These are phyloP conservation scores for Donacobius atricapilla DNA, from an alignment of 2,113 vertebrate species.

Conservation along the genomic window DNA sequence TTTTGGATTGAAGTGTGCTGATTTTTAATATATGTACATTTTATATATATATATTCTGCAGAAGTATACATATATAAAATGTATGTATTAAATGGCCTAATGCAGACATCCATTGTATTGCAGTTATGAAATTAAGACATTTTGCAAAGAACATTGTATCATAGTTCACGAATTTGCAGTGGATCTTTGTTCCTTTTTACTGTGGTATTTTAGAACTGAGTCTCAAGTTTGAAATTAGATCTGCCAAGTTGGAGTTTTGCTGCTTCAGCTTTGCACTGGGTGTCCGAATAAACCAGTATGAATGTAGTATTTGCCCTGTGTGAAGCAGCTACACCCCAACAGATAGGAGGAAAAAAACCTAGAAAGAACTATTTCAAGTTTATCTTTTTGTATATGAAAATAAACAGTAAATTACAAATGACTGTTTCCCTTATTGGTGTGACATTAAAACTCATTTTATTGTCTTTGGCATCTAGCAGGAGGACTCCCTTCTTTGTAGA, in stretches of 20 bases:
- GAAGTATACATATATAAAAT: conserved; percentile 50
- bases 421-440: not conserved
- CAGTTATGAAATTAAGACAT: conserved; percentile 78
- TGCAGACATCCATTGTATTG: conserved; percentile 79
- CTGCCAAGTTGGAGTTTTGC: conserved; percentile 82
- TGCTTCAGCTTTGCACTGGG: conserved; percentile 81
- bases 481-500: not conserved
- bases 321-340: conserved; percentile 80
- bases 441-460: not conserved
- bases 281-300: conserved; percentile 87
- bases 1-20: conserved; percentile 80
- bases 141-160: conserved; percentile 84
- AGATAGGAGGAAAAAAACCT: conserved; percentile 76
- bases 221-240: conserved; percentile 83
- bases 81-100: conserved; percentile 76
- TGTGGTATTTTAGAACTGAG: conserved; percentile 90
- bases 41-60: conserved; percentile 53
- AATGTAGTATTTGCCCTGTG: conserved; percentile 86
- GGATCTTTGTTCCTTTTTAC: conserved; percentile 86
- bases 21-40: conserved; percentile 67
- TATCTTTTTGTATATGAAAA: conserved; percentile 96
- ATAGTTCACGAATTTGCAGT: conserved; percentile 88
- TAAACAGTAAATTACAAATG: conserved; percentile 77
- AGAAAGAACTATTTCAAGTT: conserved; percentile 87
- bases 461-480: not conserved